Base-by-base conservation (phyloP, 2,888 invertebrate genomes). In the Lasioglossum oenotherae region DNA sequence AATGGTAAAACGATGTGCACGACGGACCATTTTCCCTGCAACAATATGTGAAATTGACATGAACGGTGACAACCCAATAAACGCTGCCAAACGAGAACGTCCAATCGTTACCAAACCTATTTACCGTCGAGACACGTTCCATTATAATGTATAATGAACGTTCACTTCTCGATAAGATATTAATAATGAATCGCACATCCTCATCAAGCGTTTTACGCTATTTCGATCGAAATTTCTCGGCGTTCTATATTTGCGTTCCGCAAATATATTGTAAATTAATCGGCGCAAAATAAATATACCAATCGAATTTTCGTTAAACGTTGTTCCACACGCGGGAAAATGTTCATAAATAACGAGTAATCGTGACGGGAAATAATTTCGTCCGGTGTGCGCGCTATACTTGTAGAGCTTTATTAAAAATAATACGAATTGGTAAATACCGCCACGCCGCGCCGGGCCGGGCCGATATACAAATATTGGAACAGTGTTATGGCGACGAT, bases 91-190 rank as follows among this genome's bases (percentile, higher is more conserved):
- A 53, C 23, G n/a, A n/a, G 12, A 4, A n/a, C n/a, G 4, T n/a
- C 57, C n/a, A 57, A 57, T n/a, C 57, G 57, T n/a, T 57, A 57
- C 10, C 57, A n/a, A n/a, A 57, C n/a, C n/a, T 57, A 57, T 57
- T 57, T 57, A 57, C 23, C n/a, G 8, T 12, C 57, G 57, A 57
- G 57, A 64, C 8, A 31, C 31, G 31, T 64, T 31, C 31, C 12
- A n/a, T 12, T 57, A 12, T 57, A 57, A 57, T 12, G n/a, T n/a
- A n/a, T n/a, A n/a, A 57, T 4, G 57, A 57, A 31, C 19, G 31
- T 1, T 31, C 8, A 2, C 31, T 64, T 64, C n/a, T 31, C 31
- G 64, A 19, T 35, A 35, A 64, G 64, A 64, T 64, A 19, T 19
- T 64, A 64, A 35, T 64, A 64, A 64, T 31, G 31, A 64, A 8